Percentiles rank a stretch among this genome's conserved stretches.
Conservation (phyloP, 2,113 vertebrate species). For the Myanophis thanlyinensis region DNA sequence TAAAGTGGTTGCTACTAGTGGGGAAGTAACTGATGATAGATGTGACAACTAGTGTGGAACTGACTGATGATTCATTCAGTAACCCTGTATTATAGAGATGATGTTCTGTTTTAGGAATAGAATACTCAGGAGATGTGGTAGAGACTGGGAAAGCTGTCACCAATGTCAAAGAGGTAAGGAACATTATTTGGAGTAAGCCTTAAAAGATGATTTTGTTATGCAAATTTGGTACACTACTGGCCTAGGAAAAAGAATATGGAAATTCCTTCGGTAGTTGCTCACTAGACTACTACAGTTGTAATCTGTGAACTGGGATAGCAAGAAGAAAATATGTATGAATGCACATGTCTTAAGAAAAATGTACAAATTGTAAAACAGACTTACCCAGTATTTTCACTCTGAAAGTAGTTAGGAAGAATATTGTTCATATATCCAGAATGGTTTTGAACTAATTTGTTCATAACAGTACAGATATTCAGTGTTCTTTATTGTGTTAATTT, state of each 20-base stretch:
- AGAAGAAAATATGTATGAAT: background rate
- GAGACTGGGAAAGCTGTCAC: slow-evolving; percentile 56
- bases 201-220: accelerated
- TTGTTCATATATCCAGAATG: background rate
- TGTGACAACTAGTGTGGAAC: background rate
- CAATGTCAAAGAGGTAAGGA: slow-evolving; percentile 42
- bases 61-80: background rate
- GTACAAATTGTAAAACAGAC: background rate
- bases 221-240: background rate
- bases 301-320: background rate
- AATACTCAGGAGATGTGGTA: slow-evolving; percentile 63
- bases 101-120: slow-evolving; percentile 54
- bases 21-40: background rate
- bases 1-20: background rate
- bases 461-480: background rate
- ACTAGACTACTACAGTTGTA: background rate
- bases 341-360: background rate
- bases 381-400: background rate
- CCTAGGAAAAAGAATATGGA: background rate
- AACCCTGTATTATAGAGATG: background rate
- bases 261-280: background rate
- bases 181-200: accelerated
- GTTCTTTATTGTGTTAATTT: background rate
- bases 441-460: background rate
- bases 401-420: background rate